phyloP scores from a whole-genome alignment of 2,797 vertebrate genomes.

The Macropus fuliginosus region DNA sequence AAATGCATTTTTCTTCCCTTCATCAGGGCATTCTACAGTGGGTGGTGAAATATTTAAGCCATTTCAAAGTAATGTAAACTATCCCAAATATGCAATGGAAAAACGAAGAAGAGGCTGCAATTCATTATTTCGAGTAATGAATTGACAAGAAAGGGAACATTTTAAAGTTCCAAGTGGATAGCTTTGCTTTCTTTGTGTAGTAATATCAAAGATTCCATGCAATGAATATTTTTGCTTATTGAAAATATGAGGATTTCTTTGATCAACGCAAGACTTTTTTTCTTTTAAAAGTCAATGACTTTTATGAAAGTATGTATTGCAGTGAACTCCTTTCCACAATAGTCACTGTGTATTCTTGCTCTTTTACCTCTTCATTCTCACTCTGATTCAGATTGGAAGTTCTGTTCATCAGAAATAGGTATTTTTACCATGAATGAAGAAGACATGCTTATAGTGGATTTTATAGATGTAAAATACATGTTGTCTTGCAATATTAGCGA shows the following conservation, averaged over 20 bases:
- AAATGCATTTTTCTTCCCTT: conserved; percentile 62
- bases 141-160: conserved; percentile 73
- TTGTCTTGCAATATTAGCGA: conserved; percentile 13
- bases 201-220: conserved; percentile 66
- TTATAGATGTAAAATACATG: not conserved
- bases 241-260: conserved; percentile 66
- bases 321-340: conserved; percentile 43
- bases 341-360: conserved; percentile 24
- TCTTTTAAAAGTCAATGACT: conserved; percentile 48
- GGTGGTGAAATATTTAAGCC: conserved; percentile 87
- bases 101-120: conserved; percentile 77
- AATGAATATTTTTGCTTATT: conserved; percentile 71
- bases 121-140: conserved; percentile 74
- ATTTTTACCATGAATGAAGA: conserved; percentile 28
- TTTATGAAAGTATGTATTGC: not conserved
- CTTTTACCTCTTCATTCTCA: conserved; percentile 18
- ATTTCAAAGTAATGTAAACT: conserved; percentile 88
- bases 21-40: conserved; percentile 84
- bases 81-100: conserved; percentile 87
- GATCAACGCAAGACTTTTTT: conserved; percentile 48
- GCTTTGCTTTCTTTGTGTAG: conserved; percentile 70
- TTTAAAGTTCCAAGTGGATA: conserved; percentile 67
- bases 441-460: not conserved
- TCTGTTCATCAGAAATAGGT: not conserved
- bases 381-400: conserved; percentile 12